Base-by-base conservation (phyloP, 2,888 invertebrate species). In the Eupithecia dodoneata region DNA sequence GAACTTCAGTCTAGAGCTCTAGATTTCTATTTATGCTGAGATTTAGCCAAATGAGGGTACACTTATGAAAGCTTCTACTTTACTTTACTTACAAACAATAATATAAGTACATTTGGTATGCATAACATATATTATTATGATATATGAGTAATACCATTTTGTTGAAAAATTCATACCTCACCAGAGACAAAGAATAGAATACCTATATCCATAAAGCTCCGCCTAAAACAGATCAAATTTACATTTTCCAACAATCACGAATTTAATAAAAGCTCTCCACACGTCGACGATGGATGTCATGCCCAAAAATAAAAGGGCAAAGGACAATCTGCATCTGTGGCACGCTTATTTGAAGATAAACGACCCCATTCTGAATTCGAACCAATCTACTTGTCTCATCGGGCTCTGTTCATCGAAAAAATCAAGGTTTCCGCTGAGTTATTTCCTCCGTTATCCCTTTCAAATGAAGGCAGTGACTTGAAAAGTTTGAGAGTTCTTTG, bases 271-370 rank as follows among this genome's bases (percentile, higher is more conserved):
- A 78, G 71, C 30, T 74, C 55, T 15, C 66, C 75, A 42, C 73
- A 66, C 30, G 71, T 71, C 72, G 63, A 71, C 77, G 66, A 77
- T 77, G 75, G 67, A 78, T 75, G 75, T 70, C 55, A 73, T 15
- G 42, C 69, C 59, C 49, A 49, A 78, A 78, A 75, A 75, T 78
- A 78, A 78, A 78, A 78, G 75, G 74, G 78, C 78, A 74, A 41
- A 74, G 76, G 63, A 76, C 74, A 74, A 78, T 78, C 73, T 78
- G 78, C 76, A 78, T 75, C 76, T 75, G 81, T 84, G 86, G 81
- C 85, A 85, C 86, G 86, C 87, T 71, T 87, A 86, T 87, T 84
- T 82, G 83, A 85, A 85, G 87, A 87, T 86, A 90, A 91, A 90
- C 88, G 88, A 86, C 89, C 89, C 86, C 87, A 88, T 89, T 89